Conservation (phyloP, 1,140 invertebrate species). For the Magallana gigas region DNA sequence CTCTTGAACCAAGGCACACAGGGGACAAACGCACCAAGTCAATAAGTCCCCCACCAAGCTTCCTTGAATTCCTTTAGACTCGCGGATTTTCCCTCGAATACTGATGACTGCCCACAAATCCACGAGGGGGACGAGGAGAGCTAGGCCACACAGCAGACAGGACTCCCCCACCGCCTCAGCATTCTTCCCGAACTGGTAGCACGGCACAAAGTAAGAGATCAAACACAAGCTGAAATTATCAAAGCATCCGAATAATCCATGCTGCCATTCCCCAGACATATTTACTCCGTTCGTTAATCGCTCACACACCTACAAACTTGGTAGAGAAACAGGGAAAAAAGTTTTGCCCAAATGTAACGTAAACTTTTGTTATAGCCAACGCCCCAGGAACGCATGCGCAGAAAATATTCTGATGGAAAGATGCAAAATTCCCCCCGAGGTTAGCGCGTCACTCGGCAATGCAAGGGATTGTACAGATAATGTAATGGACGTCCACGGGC, state of each 20-base stretch:
- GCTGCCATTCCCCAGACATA: slow-evolving; percentile 73
- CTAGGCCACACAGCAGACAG: slow-evolving; percentile 73
- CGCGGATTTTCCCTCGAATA: slow-evolving; percentile 76
- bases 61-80: slow-evolving; percentile 73
- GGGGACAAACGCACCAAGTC: slow-evolving; percentile 71
- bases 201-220: slow-evolving; percentile 75
- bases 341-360: not conserved
- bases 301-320: not conserved
- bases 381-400: slow-evolving; percentile 28
- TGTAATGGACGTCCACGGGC: not conserved
- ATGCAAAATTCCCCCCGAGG: not conserved
- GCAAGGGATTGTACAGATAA: not conserved
- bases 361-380: slow-evolving; percentile 6
- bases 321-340: not conserved
- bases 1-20: slow-evolving; percentile 75
- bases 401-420: not conserved
- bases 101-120: slow-evolving; percentile 66
- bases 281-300: not conserved
- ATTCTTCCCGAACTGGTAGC: slow-evolving; percentile 76
- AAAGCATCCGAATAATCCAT: slow-evolving; percentile 76
- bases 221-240: slow-evolving; percentile 76
- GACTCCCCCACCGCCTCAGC: slow-evolving; percentile 76
- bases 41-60: slow-evolving; percentile 70
- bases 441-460: not conserved
- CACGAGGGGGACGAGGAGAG: slow-evolving; percentile 68